Evolutionary conservation across 2,113 vertebrate species (phyloP).

Genomic region (Heliornis fulica): DNA sequence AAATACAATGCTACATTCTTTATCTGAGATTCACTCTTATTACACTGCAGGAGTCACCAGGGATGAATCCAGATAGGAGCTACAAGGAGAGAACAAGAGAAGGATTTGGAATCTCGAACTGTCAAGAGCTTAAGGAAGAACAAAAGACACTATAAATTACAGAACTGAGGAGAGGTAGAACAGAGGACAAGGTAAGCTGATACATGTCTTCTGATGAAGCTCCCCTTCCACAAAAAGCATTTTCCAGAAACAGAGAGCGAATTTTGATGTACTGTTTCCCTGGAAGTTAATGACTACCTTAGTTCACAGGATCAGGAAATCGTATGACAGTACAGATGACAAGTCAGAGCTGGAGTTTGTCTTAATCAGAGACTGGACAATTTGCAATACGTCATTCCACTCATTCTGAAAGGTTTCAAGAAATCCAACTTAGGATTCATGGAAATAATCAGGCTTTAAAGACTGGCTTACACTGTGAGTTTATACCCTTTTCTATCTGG

Average conservation of each 20-base stretch:
- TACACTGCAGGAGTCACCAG: background rate
- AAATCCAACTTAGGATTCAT: background rate
- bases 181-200: background rate
- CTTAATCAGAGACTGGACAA: background rate
- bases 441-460: background rate
- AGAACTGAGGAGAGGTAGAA: background rate
- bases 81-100: background rate
- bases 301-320: background rate
- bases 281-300: background rate
- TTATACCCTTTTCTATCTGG: background rate
- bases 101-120: background rate
- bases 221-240: background rate
- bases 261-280: background rate
- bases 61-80: background rate
- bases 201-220: background rate
- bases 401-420: background rate
- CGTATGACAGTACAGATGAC: background rate
- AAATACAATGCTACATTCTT: background rate
- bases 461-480: background rate
- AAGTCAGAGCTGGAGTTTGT: background rate
- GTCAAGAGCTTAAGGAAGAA: background rate
- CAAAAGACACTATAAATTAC: background rate
- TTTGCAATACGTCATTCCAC: background rate
- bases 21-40: background rate
- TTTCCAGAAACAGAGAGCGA: background rate